These are phyloP conservation scores for Synanceia verrucosa DNA, from an alignment of 2,797 vertebrate species.

Conservation along the genomic window DNA sequence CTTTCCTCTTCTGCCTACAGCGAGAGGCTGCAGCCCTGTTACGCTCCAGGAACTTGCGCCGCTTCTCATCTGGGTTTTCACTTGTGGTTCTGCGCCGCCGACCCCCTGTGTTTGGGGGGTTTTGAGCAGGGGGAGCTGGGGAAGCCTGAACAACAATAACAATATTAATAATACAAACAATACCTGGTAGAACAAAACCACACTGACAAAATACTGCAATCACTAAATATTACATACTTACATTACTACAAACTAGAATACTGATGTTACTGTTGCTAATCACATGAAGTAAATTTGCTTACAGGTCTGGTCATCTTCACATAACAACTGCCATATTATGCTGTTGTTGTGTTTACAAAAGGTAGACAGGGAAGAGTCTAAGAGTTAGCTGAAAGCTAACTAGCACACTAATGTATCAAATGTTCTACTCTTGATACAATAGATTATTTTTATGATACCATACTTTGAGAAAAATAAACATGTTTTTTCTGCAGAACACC, in stretches of 20 bases:
- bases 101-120: constrained; percentile 91
- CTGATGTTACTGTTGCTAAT: background rate
- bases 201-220: background rate
- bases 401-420: background rate
- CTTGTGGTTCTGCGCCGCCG: constrained; percentile 94
- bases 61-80: constrained; percentile 97
- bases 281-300: background rate
- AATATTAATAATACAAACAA: background rate
- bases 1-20: constrained; percentile 97
- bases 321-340: background rate
- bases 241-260: background rate
- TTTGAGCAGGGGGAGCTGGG: constrained; percentile 89
- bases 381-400: background rate
- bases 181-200: constrained; percentile 10
- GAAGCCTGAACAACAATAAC: constrained; percentile 83
- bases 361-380: background rate
- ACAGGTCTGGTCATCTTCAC: background rate
- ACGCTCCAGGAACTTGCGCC: constrained; percentile 96
- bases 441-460: background rate
- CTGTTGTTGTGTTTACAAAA: background rate
- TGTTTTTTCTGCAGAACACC: background rate
- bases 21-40: constrained; percentile 95
- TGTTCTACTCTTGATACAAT: background rate
- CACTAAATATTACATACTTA: background rate
- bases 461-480: background rate